A percentile compares a stretch with the other conserved stretches of the same genome.
These are phyloP conservation scores for Hepsetus odoe DNA, from an alignment of 2,113 vertebrate genomes.

Conservation along the genomic window DNA sequence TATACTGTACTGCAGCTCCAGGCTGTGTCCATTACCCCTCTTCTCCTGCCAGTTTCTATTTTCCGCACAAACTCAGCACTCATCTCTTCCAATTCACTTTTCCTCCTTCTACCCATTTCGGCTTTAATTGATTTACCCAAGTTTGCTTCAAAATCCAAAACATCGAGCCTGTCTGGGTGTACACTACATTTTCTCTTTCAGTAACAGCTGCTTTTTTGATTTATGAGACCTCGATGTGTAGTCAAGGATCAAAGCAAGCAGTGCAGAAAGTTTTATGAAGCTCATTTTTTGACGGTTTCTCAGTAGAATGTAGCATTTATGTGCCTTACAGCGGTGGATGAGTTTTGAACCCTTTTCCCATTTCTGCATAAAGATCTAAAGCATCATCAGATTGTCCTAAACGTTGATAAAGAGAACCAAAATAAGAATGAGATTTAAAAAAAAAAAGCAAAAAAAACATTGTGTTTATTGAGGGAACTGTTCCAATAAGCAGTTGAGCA, in stretches of 20 bases:
- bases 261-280: not conserved
- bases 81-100: not conserved
- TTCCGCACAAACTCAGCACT: not conserved
- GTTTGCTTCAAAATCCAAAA: conserved; percentile 1
- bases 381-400: too few relatives aligned
- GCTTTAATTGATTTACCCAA: conserved; percentile 11
- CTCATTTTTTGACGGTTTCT: not conserved
- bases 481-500: too few relatives aligned
- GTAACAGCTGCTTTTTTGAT: conserved; percentile 1
- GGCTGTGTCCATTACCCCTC: not conserved
- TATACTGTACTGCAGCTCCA: not conserved
- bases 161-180: not conserved
- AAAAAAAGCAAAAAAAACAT: too few relatives aligned
- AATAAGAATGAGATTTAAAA: too few relatives aligned
- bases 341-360: too few relatives aligned
- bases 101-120: not conserved
- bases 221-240: conserved; percentile 7
- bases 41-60: not conserved
- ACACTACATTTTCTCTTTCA: not conserved
- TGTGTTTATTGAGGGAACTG: too few relatives aligned
- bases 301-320: not conserved
- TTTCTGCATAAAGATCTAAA: not conserved
- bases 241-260: not conserved
- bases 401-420: too few relatives aligned
- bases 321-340: too few relatives aligned